Percentiles rank a stretch among this genome's conserved stretches.
Conservation (phyloP, 2,888 invertebrate species). For the Aquatica leii region DNA sequence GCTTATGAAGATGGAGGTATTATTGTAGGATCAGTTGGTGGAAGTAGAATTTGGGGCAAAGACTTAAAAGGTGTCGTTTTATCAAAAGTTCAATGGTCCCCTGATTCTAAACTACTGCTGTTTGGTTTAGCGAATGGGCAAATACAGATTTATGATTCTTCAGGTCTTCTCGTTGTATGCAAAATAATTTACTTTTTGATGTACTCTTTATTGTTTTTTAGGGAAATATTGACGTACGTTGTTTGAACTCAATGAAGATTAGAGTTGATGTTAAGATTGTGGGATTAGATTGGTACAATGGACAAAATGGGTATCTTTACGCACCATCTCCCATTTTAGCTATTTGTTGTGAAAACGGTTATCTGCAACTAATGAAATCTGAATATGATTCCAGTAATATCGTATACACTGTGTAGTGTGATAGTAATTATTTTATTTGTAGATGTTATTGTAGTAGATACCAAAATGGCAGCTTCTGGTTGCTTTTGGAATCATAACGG, state of each 20-base stretch:
- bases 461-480: slow-evolving; percentile 80
- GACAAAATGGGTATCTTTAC: slow-evolving; percentile 74
- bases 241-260: slow-evolving; percentile 50
- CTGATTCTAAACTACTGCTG: slow-evolving; percentile 87
- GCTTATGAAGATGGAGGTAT: slow-evolving; percentile 98
- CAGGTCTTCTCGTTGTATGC: slow-evolving; percentile 79
- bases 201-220: slow-evolving; percentile 43
- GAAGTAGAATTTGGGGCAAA: slow-evolving; percentile 98
- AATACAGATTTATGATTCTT: slow-evolving; percentile 90
- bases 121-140: slow-evolving; percentile 93
- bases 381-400: slow-evolving; percentile 84
- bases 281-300: slow-evolving; percentile 88
- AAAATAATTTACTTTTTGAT: neutral
- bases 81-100: slow-evolving; percentile 94
- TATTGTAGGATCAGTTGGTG: slow-evolving; percentile 96
- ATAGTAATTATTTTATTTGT: slow-evolving; percentile 22
- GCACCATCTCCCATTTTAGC: slow-evolving; percentile 77
- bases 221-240: slow-evolving; percentile 55
- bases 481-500: slow-evolving; percentile 96
- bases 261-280: slow-evolving; percentile 66
- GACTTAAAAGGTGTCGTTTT: slow-evolving; percentile 88
- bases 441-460: slow-evolving; percentile 86
- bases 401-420: neutral
- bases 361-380: slow-evolving; percentile 87
- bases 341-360: slow-evolving; percentile 88